A percentile compares a stretch with the other conserved stretches of the same genome.
These are phyloP conservation scores for Tipula lateralis DNA, from an alignment of 2,888 invertebrate species.

Conservation along the genomic window DNA sequence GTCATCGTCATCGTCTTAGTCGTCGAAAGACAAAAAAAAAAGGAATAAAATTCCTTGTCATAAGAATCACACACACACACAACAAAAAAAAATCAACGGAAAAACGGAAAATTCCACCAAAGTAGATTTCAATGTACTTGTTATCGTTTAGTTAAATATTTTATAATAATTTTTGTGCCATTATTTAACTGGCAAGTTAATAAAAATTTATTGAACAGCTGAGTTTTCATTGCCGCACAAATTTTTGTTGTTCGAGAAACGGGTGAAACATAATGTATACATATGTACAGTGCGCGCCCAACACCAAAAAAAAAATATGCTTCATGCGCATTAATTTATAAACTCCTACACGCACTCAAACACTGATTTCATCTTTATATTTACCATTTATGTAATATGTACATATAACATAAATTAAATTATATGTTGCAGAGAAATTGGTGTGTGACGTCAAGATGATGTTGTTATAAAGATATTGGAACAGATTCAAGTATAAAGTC, in stretches of 20 bases:
- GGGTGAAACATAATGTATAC: neutral
- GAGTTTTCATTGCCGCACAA: neutral
- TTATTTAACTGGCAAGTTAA: neutral
- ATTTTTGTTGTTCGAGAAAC: neutral
- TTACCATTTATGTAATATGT: neutral
- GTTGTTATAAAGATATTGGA: neutral
- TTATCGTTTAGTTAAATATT: slow-evolving; percentile 11
- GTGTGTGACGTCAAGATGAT: neutral
- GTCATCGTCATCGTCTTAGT: no score
- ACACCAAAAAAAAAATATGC: neutral
- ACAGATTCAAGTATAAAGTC: no score
- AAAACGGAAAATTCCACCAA: neutral
- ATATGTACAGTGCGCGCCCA: neutral
- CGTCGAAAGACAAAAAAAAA: neutral
- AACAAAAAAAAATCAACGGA: neutral
- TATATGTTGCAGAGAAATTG: neutral
- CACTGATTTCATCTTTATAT: no score
- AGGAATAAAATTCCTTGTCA: neutral
- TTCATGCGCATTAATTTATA: slow-evolving; percentile 8
- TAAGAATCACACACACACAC: no score
- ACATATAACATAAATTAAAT: neutral
- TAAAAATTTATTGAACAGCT: slow-evolving; percentile 24
- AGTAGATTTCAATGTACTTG: slow-evolving; percentile 24
- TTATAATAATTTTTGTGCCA: neutral
- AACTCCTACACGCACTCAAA: neutral